These are phyloP conservation scores for Tipula vernalis DNA, from an alignment of 2,888 invertebrate genomes.

Conservation along the genomic window DNA sequence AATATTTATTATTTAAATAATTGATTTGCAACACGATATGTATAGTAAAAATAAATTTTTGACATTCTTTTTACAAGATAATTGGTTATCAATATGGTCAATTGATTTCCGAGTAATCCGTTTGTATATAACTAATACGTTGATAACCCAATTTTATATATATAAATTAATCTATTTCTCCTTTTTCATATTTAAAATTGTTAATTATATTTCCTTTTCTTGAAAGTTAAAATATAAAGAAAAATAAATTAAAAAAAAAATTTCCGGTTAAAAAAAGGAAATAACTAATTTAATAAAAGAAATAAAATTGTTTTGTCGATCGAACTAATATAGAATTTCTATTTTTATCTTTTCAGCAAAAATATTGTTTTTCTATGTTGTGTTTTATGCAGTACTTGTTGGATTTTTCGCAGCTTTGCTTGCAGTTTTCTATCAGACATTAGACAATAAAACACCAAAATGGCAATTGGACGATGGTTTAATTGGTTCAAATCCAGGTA, in stretches of 20 bases:
- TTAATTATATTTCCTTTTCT: background rate
- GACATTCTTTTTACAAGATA: background rate
- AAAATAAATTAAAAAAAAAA: background rate
- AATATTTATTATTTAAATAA: background rate
- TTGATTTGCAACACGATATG: background rate
- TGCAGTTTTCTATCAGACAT: slow-evolving; percentile 87
- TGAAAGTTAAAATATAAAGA: background rate
- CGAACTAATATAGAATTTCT: slow-evolving; percentile 12
- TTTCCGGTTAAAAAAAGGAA: background rate
- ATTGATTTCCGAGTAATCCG: background rate
- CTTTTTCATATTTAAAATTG: background rate
- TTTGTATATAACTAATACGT: background rate
- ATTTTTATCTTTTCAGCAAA: slow-evolving; percentile 58
- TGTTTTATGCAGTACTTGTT: slow-evolving; percentile 85
- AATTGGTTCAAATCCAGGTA: slow-evolving; percentile 92
- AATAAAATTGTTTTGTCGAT: slow-evolving; percentile 7
- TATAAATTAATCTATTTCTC: no score
- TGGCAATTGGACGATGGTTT: slow-evolving; percentile 78
- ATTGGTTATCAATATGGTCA: background rate
- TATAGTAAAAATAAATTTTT: background rate
- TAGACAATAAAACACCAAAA: slow-evolving; percentile 73
- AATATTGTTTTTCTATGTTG: slow-evolving; percentile 88
- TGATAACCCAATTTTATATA: no score
- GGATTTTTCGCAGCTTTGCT: slow-evolving; percentile 93
- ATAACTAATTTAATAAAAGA: background rate